These are phyloP conservation scores for Blastobasis adustella DNA, from an alignment of 2,888 invertebrate genomes.

Conservation along the genomic window DNA sequence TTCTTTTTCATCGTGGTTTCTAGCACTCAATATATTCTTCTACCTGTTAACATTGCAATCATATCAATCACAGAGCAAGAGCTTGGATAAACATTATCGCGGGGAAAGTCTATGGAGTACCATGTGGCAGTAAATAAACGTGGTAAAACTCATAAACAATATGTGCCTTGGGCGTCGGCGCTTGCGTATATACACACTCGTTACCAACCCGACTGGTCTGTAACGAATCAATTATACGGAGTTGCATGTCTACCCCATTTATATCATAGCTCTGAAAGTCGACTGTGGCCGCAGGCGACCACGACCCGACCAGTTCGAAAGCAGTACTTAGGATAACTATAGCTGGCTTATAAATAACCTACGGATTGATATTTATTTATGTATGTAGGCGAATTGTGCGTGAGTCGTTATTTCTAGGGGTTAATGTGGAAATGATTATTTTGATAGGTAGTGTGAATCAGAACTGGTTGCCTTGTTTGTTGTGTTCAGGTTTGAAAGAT, in stretches of 20 bases:
- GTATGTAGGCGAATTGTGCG: conserved; percentile 6
- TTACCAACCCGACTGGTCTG: conserved; percentile 3
- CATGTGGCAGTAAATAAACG: too few species aligned
- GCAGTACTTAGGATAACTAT: conserved; percentile 31
- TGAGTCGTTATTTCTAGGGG: not conserved
- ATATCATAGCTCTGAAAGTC: conserved; percentile 41
- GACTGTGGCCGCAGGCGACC: conserved; percentile 45
- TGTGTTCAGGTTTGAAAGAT: too few species aligned
- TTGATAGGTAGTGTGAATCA: too few species aligned
- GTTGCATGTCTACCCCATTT: conserved; percentile 30
- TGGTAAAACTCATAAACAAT: conserved; percentile 1
- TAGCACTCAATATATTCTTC: too few species aligned
- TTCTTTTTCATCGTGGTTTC: too few species aligned
- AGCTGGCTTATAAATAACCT: conserved; percentile 18
- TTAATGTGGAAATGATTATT: too few species aligned
- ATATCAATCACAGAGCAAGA: not conserved
- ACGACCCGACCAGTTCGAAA: conserved; percentile 46
- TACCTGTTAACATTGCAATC: not conserved
- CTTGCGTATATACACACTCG: not conserved
- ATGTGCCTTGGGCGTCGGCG: conserved; percentile 3
- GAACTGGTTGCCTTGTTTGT: too few species aligned
- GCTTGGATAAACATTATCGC: not conserved
- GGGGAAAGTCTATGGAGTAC: too few species aligned
- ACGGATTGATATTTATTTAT: conserved; percentile 3
- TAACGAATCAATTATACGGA: conserved; percentile 9